Percentiles rank a stretch among this genome's conserved stretches.
Evolutionary conservation across 1,140 invertebrate species (phyloP).

Genomic region (Pseudomyrmex sp.): DNA sequence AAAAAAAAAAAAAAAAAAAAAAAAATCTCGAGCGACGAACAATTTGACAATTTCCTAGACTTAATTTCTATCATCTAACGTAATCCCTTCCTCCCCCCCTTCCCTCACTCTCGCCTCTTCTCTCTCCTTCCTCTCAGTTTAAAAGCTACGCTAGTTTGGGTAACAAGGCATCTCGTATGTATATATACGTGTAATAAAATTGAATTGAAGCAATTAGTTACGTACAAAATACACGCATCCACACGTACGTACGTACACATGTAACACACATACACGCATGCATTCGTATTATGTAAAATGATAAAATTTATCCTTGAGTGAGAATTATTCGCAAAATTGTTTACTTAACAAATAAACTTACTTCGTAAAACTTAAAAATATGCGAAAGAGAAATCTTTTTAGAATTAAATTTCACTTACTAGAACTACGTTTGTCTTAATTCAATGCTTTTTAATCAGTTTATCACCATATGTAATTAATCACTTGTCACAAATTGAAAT

Average conservation of each 20-base stretch:
- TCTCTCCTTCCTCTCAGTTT: conserved; percentile 85
- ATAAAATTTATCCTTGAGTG: not conserved
- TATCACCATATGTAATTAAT: too few relatives aligned
- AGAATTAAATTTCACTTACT: too few relatives aligned
- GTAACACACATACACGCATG: too few relatives aligned
- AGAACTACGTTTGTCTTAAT: too few relatives aligned
- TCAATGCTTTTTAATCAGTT: too few relatives aligned
- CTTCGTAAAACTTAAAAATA: too few relatives aligned
- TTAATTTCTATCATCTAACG: conserved; percentile 6
- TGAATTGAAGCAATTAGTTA: not conserved
- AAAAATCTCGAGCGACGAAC: conserved; percentile 25
- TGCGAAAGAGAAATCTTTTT: too few relatives aligned
- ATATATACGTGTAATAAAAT: not conserved
- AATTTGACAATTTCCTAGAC: conserved; percentile 33
- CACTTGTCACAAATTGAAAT: too few relatives aligned
- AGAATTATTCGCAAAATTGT: conserved; percentile 34
- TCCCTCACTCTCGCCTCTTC: conserved; percentile 18
- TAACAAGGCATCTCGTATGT: conserved; percentile 52
- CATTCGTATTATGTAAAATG: not conserved
- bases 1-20: too few relatives aligned
- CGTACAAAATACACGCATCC: not conserved
- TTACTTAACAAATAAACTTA: not conserved
- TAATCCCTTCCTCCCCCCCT: too few relatives aligned
- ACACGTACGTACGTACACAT: too few relatives aligned
- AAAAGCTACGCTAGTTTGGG: conserved; percentile 68